Percentiles rank a stretch among this genome's conserved stretches.
Conservation (phyloP, 2,797 vertebrate species). For the Poliocrania exsul region DNA sequence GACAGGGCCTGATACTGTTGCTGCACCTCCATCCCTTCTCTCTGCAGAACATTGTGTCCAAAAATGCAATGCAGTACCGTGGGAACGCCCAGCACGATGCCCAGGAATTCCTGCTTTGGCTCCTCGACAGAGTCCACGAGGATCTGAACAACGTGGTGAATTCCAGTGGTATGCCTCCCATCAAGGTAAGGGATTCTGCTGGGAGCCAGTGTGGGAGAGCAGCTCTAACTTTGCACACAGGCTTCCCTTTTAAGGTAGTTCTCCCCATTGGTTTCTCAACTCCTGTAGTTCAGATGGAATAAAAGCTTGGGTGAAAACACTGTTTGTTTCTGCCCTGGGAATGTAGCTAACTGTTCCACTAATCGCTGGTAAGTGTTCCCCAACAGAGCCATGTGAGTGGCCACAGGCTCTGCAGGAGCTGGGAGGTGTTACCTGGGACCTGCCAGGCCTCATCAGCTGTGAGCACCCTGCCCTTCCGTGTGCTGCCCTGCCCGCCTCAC, state of each 20-base stretch:
- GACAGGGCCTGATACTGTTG: rapidly evolving
- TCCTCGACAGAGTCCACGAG: conserved; percentile 95
- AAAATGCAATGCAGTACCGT: conserved; percentile 93
- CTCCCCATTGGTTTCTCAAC: neutral
- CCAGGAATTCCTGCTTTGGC: conserved; percentile 98
- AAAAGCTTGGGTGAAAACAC: neutral
- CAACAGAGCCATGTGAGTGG: rapidly evolving
- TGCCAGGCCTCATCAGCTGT: rapidly evolving
- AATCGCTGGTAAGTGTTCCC: neutral
- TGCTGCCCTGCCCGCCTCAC: neutral
- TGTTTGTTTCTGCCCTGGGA: neutral
- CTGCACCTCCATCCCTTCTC: neutral
- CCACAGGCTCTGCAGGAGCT: neutral
- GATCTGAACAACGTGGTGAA: conserved; percentile 89
- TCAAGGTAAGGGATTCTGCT: conserved; percentile 81
- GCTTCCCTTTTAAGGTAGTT: neutral
- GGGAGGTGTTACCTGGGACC: neutral
- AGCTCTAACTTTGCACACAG: neutral
- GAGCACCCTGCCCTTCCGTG: neutral
- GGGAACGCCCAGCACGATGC: conserved; percentile 96
- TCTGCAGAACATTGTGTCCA: conserved; percentile 91
- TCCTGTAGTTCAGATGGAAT: neutral
- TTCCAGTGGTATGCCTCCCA: conserved; percentile 78
- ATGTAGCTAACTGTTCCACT: neutral
- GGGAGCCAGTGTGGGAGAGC: rapidly evolving